Percentiles rank a stretch among this genome's conserved stretches.
Evolutionary conservation across 2,797 vertebrate genomes (phyloP).

Genomic region (Tapera naevia): DNA sequence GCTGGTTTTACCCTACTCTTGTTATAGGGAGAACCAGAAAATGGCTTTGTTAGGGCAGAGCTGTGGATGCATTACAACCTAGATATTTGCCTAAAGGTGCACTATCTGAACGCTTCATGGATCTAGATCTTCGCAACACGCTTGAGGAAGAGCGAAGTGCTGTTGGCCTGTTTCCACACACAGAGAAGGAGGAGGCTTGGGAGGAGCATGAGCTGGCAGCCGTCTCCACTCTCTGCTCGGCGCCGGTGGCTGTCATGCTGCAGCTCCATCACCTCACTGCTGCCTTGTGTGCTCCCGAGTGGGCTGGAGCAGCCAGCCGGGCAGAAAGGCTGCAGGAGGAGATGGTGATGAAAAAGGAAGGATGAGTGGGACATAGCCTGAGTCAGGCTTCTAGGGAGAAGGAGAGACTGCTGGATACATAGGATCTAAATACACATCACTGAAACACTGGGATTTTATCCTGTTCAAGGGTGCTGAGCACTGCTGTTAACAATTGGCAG

Average conservation of each 20-base stretch:
- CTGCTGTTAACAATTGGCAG: neutral
- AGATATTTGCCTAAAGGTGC: neutral
- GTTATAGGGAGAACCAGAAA: neutral
- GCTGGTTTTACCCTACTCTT: neutral
- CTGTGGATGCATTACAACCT: neutral
- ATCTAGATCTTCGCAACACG: neutral
- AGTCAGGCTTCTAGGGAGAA: neutral
- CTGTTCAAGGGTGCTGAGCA: neutral
- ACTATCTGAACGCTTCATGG: neutral
- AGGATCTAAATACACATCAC: neutral
- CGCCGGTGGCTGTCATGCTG: neutral
- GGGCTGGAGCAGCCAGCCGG: neutral
- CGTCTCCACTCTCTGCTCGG: neutral
- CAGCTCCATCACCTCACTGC: neutral
- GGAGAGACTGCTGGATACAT: neutral
- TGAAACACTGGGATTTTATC: neutral
- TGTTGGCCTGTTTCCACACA: neutral
- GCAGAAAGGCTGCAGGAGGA: neutral
- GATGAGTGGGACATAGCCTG: neutral
- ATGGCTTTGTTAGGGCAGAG: neutral
- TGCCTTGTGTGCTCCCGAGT: fast-evolving
- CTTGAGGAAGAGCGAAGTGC: neutral
- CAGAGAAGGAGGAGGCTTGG: neutral
- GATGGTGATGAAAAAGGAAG: neutral
- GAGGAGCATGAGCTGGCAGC: neutral